phyloP scores from a whole-genome alignment of 53 echinoderm and acorn worm species.

The Pentamera pediparva region DNA sequence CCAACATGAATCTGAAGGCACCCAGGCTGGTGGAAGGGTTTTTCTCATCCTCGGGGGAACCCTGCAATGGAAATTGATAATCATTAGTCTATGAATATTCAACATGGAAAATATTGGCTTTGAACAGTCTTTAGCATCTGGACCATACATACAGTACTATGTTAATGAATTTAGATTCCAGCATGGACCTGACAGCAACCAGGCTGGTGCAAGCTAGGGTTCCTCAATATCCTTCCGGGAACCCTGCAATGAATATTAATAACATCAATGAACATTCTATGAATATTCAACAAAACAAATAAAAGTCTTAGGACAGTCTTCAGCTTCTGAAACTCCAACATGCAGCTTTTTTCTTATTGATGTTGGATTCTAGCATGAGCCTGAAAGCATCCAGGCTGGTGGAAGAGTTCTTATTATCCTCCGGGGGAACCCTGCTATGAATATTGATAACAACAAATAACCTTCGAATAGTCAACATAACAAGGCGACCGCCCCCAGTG shows the following conservation, averaged over 20 bases:
- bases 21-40: slow-evolving; percentile 92
- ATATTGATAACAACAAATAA: not conserved
- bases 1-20: slow-evolving; percentile 97
- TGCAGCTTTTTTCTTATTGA: slow-evolving; percentile 78
- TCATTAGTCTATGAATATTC: too few species aligned
- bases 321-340: slow-evolving; percentile 93
- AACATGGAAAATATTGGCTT: too few species aligned
- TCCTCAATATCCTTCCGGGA: too few species aligned
- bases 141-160: not conserved
- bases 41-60: slow-evolving; percentile 76
- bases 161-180: not conserved
- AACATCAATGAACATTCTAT: too few species aligned
- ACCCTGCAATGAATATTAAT: too few species aligned
- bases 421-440: slow-evolving; percentile 61
- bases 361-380: slow-evolving; percentile 94
- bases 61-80: slow-evolving; percentile 39
- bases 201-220: too few species aligned
- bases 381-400: slow-evolving; percentile 95
- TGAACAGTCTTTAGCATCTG: not conserved
- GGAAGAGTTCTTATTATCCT: slow-evolving; percentile 86
- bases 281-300: too few species aligned
- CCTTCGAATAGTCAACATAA: too few species aligned
- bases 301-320: slow-evolving; percentile 90
- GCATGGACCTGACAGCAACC: not conserved
- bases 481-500: too few species aligned